phyloP scores from a whole-genome alignment of 2,888 invertebrate species.

The Orchestes rusci region DNA sequence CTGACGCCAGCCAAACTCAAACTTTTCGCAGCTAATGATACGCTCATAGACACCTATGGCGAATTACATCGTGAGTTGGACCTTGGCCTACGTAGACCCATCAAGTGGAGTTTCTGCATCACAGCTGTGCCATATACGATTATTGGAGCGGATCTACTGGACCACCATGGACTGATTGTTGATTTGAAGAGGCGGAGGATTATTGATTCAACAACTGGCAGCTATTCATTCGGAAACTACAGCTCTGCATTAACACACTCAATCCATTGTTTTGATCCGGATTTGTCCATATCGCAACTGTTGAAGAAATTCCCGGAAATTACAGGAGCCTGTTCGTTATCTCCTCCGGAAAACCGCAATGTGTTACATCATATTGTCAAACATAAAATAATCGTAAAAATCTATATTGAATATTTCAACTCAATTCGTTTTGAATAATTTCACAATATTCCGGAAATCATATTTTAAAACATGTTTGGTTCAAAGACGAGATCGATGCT shows the following conservation, averaged over 20 bases:
- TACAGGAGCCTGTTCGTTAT: not conserved
- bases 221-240: not conserved
- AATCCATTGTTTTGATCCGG: constrained; percentile 2
- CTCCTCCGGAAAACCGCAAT: constrained; percentile 1
- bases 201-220: constrained; percentile 2
- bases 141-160: constrained; percentile 5
- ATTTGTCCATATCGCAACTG: constrained; percentile 2
- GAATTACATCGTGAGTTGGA: not conserved
- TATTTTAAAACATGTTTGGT: no score
- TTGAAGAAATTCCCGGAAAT: constrained; percentile 9
- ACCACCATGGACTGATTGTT: constrained; percentile 2
- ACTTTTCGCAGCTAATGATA: not conserved
- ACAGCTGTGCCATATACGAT: not conserved
- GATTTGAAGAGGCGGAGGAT: not conserved
- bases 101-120: not conserved
- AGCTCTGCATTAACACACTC: not conserved
- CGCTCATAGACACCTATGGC: constrained; percentile 1
- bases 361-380: constrained; percentile 7
- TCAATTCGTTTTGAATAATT: no score
- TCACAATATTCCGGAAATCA: no score
- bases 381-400: no score
- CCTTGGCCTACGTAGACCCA: not conserved
- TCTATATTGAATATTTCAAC: no score
- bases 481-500: no score
- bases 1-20: not conserved